These are phyloP conservation scores for Sterna hirundo DNA, from an alignment of 2,113 vertebrate genomes.

Conservation along the genomic window DNA sequence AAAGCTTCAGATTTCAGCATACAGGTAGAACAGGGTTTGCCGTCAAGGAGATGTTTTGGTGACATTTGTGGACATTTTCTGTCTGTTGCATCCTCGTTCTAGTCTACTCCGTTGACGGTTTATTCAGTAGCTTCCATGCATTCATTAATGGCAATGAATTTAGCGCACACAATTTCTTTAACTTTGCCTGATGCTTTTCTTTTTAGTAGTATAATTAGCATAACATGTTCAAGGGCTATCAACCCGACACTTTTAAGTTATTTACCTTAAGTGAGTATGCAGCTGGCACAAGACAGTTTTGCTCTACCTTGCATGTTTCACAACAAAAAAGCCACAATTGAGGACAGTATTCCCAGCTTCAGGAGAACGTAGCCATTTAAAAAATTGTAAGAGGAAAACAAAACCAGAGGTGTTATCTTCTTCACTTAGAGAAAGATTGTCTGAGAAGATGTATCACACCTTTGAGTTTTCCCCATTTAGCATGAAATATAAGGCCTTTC, in stretches of 20 bases:
- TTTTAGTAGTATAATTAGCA: background rate
- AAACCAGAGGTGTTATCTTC: background rate
- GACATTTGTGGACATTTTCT: background rate
- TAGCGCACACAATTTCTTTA: background rate
- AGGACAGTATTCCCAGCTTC: background rate
- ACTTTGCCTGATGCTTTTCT: background rate
- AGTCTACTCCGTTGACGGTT: background rate
- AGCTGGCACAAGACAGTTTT: background rate
- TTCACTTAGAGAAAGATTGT: background rate
- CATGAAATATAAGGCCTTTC: background rate
- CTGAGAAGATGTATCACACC: background rate
- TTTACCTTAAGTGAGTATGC: background rate
- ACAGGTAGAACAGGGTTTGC: background rate
- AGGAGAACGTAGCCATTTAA: background rate
- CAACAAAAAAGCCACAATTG: background rate
- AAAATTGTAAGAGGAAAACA: background rate
- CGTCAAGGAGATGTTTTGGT: background rate
- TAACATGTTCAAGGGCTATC: background rate
- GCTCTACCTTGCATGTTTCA: background rate
- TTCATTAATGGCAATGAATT: background rate
- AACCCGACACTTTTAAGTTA: background rate
- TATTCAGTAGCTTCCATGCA: background rate
- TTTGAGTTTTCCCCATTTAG: background rate
- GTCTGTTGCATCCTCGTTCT: background rate
- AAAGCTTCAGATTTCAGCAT: background rate